Base-by-base conservation (phyloP, 1,140 invertebrate species). In the Drosophila oshimai region DNA sequence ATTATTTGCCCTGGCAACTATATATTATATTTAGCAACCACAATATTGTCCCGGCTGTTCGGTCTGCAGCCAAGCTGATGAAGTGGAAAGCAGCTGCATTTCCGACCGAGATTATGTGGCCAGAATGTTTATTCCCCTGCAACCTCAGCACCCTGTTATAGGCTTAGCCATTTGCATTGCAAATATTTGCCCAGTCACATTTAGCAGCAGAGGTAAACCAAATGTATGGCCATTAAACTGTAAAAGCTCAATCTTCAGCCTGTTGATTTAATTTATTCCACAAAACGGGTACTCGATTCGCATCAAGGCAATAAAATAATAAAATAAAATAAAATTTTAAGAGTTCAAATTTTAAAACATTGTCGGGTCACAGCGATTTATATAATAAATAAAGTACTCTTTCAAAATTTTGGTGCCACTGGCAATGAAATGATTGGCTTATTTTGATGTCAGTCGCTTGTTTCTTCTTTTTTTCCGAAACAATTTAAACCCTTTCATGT, bases 1-100 rank as follows among this genome's bases (percentile, higher is more conserved):
- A 44, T 62, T 60, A 34, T 60, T 60, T 55, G 20, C 12, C 15
- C 28, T 22, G 54, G 28, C 24, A 42, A 58, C 58, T 20, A 41
- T 58, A 62, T 62, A 60, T 62, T 62, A 61, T 61, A 62, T 41
- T 62, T 60, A 60, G 58, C 37, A 60, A 37, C 13, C 36, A 60
- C 58, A 62, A 60, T 62, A 44, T 60, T 42, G 54, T 28, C 36
- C 22, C 36, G 53, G 53, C 22, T 18, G 2, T 7, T 12, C 22
- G 22, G 22, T 24, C 29, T 15, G 34, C 24, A 26, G 20, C 12
- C 15, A 10, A 33, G 37, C 58, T 37, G 37, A 62, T 62, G 58
- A 62, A 62, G 53, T 28, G 37, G 58, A 62, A 62, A 44, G 26
- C 58, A 62, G 53, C 58, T 62, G 58, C 58, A 62, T 26, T 62